Percentiles rank a stretch among this genome's conserved stretches.
Conservation (phyloP, 1,140 invertebrate species). For the Aphelinus certus region DNA sequence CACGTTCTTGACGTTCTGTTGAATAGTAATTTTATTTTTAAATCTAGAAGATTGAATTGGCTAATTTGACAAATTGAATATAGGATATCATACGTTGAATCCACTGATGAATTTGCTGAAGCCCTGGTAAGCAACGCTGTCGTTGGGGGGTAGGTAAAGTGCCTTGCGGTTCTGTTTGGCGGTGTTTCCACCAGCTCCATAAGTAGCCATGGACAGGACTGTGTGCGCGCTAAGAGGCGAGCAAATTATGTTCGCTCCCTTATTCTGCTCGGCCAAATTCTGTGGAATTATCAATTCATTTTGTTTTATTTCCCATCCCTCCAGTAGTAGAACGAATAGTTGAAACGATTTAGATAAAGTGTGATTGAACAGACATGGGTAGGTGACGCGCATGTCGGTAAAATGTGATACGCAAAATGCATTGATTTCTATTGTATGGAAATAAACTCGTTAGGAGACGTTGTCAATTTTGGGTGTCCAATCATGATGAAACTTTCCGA, state of each 20-base stretch:
- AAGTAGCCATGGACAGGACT: slow-evolving; percentile 54
- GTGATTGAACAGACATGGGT: too few species aligned
- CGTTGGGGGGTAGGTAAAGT: slow-evolving; percentile 48
- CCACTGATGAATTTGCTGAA: slow-evolving; percentile 46
- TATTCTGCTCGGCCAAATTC: slow-evolving; percentile 36
- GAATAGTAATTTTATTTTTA: slow-evolving; percentile 14
- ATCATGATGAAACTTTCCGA: too few species aligned
- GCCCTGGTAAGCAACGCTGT: slow-evolving; percentile 39
- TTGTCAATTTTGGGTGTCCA: too few species aligned
- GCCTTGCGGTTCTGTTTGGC: slow-evolving; percentile 45
- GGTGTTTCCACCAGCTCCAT: slow-evolving; percentile 53
- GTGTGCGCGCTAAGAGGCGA: slow-evolving; percentile 54
- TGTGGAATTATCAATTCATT: slow-evolving; percentile 26
- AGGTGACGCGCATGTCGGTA: too few species aligned
- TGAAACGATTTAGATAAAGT: neutral
- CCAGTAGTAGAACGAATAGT: neutral
- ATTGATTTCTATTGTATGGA: too few species aligned
- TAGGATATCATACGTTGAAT: slow-evolving; percentile 48
- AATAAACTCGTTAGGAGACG: too few species aligned
- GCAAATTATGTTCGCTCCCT: slow-evolving; percentile 47
- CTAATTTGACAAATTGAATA: neutral
- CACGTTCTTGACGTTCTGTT: slow-evolving; percentile 51
- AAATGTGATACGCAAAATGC: too few species aligned
- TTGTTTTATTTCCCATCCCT: too few species aligned
- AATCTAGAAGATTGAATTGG: neutral